Percentiles rank a stretch among this genome's conserved stretches.
Evolutionary conservation across 2,888 invertebrate genomes (phyloP).

Genomic region (Philaethria dido): DNA sequence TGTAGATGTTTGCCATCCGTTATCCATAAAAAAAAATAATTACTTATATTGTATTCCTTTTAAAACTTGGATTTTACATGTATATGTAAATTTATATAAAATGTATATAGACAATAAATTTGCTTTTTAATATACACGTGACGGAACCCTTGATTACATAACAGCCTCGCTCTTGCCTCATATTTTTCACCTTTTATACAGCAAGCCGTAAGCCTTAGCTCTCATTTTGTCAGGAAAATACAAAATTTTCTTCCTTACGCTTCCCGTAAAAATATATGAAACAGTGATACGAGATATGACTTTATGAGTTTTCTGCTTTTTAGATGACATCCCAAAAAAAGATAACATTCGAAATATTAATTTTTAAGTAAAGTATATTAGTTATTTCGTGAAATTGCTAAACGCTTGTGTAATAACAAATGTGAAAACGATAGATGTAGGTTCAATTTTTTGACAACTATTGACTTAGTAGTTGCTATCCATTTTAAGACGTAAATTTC

Average conservation of each 20-base stretch:
- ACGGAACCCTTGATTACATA: not conserved
- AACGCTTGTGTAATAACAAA: too few relatives aligned
- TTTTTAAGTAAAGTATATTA: too few relatives aligned
- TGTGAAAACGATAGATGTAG: too few relatives aligned
- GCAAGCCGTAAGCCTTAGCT: conserved; percentile 28
- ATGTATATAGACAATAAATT: not conserved
- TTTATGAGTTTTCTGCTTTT: conserved; percentile 17
- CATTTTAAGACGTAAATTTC: too few relatives aligned
- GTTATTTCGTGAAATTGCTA: too few relatives aligned
- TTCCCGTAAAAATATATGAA: conserved; percentile 31
- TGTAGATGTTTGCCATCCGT: too few relatives aligned
- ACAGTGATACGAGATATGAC: conserved; percentile 32
- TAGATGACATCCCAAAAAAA: conserved; percentile 7
- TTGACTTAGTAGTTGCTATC: too few relatives aligned
- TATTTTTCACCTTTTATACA: conserved; percentile 33
- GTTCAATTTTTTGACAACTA: too few relatives aligned
- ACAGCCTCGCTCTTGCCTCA: not conserved
- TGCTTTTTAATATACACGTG: not conserved
- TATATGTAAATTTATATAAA: not conserved
- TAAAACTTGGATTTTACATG: too few relatives aligned
- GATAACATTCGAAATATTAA: conserved; percentile 1
- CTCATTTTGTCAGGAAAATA: conserved; percentile 35
- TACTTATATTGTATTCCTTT: too few relatives aligned
- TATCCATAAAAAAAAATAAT: too few relatives aligned
- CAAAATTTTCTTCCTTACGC: conserved; percentile 28